Conservation (phyloP, 2,888 invertebrate species). For the Imbricaverruca yamaguchii region DNA sequence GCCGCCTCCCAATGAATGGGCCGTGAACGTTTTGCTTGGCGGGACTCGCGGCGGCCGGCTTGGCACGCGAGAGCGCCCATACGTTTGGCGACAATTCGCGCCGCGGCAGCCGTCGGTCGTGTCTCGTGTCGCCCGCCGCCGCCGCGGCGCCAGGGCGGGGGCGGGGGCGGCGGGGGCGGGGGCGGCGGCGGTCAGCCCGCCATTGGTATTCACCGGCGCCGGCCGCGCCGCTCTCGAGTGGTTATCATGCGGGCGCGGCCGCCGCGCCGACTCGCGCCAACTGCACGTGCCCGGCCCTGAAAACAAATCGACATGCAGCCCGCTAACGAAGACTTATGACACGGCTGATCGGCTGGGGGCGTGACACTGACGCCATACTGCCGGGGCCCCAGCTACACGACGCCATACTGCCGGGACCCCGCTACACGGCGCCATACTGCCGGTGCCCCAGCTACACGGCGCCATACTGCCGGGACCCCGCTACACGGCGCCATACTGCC, state of each 20-base stretch:
- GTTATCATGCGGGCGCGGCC: neutral
- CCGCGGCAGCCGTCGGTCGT: neutral
- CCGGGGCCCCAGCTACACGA: no score
- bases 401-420: no score
- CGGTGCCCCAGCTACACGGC: no score
- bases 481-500: no score
- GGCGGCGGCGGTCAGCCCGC: neutral
- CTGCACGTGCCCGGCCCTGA: neutral
- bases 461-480: no score
- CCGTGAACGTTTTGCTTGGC: neutral
- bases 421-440: no score
- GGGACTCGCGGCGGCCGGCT: neutral
- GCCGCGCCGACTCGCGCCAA: neutral
- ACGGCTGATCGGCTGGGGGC: neutral
- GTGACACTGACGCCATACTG: no score
- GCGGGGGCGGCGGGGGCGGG: neutral
- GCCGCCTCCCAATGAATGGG: neutral
- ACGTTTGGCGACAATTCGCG: neutral
- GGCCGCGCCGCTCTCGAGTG: neutral
- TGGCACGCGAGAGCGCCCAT: neutral
- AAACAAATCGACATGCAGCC: slow-evolving; percentile 6
- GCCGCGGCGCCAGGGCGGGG: neutral
- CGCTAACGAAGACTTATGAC: neutral
- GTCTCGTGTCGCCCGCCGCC: neutral
- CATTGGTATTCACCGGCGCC: neutral